phyloP scores from a whole-genome alignment of 53 echinoderm and acorn worm genomes.

The Paracentrotus lividus region DNA sequence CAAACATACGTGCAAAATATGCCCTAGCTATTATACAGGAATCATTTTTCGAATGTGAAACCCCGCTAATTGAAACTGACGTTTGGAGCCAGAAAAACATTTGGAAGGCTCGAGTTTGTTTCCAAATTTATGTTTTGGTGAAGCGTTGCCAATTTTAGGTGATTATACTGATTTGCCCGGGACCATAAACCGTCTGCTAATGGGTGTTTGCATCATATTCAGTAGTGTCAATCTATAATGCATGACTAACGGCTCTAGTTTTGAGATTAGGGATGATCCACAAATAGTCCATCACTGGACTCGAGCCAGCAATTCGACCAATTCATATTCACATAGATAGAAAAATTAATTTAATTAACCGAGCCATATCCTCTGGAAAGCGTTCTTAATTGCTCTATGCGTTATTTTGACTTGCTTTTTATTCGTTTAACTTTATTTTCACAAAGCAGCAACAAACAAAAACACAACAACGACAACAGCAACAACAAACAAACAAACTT shows the following conservation, averaged over 20 bases:
- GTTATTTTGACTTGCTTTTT: background rate
- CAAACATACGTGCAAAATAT: conserved; percentile 8
- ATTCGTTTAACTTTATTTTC: too few relatives aligned
- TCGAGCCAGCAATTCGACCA: background rate
- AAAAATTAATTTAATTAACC: background rate
- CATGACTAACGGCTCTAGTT: conserved; percentile 5
- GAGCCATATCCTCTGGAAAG: background rate
- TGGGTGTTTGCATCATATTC: background rate
- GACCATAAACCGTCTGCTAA: background rate
- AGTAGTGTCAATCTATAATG: background rate
- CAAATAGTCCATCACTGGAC: background rate
- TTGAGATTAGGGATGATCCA: conserved; percentile 17
- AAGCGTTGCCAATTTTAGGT: conserved; percentile 13
- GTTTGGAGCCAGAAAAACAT: background rate
- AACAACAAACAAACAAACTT: too few relatives aligned
- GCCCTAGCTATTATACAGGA: background rate
- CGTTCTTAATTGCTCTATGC: background rate
- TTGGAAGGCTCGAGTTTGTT: background rate
- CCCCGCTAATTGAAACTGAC: conserved; percentile 15
- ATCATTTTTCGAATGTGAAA: background rate
- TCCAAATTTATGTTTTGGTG: background rate
- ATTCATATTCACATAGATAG: background rate
- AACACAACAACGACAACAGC: too few relatives aligned
- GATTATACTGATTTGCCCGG: conserved; percentile 12
- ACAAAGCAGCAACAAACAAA: too few relatives aligned